phyloP scores from a whole-genome alignment of 2,797 vertebrate species.

The Lepilemur ruficaudatus region DNA sequence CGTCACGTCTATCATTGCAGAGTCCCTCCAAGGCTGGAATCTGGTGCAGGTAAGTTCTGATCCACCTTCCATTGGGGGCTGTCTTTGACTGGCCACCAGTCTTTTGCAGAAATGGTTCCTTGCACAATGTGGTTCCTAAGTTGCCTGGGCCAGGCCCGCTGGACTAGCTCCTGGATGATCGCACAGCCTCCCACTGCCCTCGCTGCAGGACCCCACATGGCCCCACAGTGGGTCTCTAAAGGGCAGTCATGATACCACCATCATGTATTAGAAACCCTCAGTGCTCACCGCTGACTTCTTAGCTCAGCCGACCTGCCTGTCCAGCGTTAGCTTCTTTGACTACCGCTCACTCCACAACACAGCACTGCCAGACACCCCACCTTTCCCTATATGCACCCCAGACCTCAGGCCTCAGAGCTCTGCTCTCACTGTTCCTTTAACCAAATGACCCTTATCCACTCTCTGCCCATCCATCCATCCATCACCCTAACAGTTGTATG shows the following conservation, averaged over 20 bases:
- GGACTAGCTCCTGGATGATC: background rate
- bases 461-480: no score
- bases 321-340: background rate
- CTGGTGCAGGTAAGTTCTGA: slow-evolving; percentile 95
- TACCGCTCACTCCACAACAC: background rate
- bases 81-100: background rate
- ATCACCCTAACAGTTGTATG: background rate
- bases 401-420: background rate
- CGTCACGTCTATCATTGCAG: slow-evolving; percentile 98
- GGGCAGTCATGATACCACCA: background rate
- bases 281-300: background rate
- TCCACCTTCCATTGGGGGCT: background rate
- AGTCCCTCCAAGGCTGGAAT: slow-evolving; percentile 99
- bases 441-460: background rate
- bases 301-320: background rate
- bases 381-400: background rate
- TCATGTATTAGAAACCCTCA: background rate
- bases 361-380: no score
- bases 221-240: background rate
- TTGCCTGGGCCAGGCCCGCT: background rate
- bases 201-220: background rate
- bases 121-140: background rate
- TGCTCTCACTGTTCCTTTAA: background rate
- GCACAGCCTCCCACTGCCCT: background rate
- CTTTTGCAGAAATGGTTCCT: background rate